Conservation (phyloP, 2,113 vertebrate species). For the Odocoileus virginianus region DNA sequence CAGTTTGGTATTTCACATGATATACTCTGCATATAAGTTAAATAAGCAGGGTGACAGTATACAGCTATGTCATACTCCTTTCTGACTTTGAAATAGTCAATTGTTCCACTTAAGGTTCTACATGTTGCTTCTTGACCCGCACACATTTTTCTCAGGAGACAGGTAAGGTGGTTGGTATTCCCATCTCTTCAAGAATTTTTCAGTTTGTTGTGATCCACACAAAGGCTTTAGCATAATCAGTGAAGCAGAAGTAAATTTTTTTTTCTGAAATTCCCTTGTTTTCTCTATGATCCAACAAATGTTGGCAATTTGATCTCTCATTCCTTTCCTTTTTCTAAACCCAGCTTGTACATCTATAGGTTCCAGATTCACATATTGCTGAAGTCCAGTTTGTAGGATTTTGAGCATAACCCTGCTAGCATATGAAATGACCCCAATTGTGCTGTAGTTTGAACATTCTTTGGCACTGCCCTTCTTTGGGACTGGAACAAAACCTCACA, state of each 20-base stretch:
- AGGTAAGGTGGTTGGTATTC: background rate
- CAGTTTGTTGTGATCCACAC: background rate
- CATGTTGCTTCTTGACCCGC: background rate
- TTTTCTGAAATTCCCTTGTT: background rate
- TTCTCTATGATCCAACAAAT: background rate
- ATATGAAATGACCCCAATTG: background rate
- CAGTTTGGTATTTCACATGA: background rate
- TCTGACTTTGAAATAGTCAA: background rate
- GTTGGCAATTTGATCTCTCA: background rate
- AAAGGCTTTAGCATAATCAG: background rate
- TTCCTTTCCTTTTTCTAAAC: background rate
- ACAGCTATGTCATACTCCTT: background rate
- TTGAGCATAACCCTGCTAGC: background rate
- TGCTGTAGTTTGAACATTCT: background rate
- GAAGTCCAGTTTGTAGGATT: background rate
- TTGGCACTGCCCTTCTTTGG: background rate
- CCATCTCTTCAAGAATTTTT: background rate
- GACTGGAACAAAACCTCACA: background rate
- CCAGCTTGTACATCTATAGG: background rate
- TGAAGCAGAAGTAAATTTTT: background rate
- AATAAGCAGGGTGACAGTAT: background rate
- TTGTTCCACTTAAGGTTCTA: background rate
- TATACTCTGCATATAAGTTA: background rate
- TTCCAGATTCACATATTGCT: background rate
- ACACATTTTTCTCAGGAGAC: background rate